Conservation (phyloP, 2,888 invertebrate species). For the Adelphocoris suturalis region DNA sequence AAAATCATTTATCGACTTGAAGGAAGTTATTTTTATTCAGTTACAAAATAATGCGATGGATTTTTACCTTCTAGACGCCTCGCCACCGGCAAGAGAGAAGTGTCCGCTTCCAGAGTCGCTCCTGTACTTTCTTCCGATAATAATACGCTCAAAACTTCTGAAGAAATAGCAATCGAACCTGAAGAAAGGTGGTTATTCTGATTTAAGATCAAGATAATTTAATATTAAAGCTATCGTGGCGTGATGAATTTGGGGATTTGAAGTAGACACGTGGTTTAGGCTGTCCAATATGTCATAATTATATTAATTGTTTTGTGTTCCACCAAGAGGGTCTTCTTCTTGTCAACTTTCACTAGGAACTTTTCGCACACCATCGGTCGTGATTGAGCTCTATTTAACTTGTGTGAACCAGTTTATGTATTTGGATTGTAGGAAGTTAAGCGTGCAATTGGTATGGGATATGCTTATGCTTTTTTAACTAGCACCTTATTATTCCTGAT, state of each 20-base stretch:
- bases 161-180: constrained; percentile 32
- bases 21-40: background rate
- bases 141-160: constrained; percentile 45
- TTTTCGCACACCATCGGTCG: background rate
- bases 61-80: constrained; percentile 58
- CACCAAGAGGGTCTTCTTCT: background rate
- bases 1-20: background rate
- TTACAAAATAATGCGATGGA: constrained; percentile 24
- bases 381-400: background rate
- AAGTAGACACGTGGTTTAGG: background rate
- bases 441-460: background rate
- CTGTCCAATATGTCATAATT: background rate
- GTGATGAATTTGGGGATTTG: constrained; percentile 7
- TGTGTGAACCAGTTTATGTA: background rate
- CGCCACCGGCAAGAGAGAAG: constrained; percentile 33
- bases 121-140: constrained; percentile 52
- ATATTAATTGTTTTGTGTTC: background rate
- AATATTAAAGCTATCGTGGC: constrained; percentile 17
- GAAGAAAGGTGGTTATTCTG: constrained; percentile 58
- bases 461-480: constrained; percentile 12
- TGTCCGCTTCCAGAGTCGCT: constrained; percentile 30
- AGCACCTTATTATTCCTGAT: constrained; percentile 2
- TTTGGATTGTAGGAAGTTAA: background rate
- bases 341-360: background rate
- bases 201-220: constrained; percentile 11